These are phyloP conservation scores for Charina bottae DNA, from an alignment of 2,113 vertebrate species.

Conservation along the genomic window DNA sequence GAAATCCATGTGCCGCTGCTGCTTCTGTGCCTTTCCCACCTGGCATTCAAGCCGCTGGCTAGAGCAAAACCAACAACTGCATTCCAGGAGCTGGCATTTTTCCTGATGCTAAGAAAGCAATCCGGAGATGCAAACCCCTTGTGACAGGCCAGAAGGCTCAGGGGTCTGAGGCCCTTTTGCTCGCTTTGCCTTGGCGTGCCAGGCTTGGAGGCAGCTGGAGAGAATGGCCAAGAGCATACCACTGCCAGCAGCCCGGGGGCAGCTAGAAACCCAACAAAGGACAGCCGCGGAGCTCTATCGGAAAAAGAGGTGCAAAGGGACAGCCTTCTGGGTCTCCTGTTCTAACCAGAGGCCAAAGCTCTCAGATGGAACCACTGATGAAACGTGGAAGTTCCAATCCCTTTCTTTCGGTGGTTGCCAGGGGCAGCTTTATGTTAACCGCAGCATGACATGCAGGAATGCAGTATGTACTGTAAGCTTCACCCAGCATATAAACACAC, in stretches of 20 bases:
- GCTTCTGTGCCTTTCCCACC: conserved; percentile 13
- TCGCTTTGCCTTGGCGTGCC: conserved; percentile 8
- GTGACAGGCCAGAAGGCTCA: conserved; percentile 11
- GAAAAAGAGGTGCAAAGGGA: background rate
- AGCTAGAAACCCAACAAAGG: background rate
- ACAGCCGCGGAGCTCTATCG: background rate
- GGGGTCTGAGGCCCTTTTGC: background rate
- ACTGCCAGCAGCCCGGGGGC: background rate
- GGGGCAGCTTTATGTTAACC: background rate
- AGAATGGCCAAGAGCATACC: background rate
- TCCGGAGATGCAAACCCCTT: background rate
- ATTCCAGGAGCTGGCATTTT: conserved; percentile 1
- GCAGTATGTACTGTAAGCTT: background rate
- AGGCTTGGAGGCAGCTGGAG: conserved; percentile 10
- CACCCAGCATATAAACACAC: background rate
- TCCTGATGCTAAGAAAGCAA: background rate
- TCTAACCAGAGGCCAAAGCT: background rate
- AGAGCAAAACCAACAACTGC: conserved; percentile 17
- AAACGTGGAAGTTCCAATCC: background rate
- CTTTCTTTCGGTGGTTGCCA: background rate
- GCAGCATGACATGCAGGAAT: background rate
- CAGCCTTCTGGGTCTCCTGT: background rate
- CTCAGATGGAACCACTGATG: background rate
- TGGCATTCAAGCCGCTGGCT: background rate
- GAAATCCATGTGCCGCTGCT: background rate